Evolutionary conservation across 1,140 invertebrate genomes (phyloP).

Genomic region (Drosophila setifemur): DNA sequence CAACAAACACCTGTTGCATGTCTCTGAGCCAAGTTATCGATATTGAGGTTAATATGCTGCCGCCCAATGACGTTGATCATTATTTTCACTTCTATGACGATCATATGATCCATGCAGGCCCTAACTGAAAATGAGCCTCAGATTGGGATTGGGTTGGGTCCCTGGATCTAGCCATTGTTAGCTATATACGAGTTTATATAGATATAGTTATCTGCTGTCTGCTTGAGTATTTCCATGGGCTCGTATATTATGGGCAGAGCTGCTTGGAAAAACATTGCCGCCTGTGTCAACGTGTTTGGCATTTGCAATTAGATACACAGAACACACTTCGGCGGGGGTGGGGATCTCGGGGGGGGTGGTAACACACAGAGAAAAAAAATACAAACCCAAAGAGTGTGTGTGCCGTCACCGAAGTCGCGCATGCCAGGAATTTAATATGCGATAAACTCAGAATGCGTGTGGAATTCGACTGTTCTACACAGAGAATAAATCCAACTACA

Average conservation of each 20-base stretch:
- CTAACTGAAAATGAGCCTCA: neutral
- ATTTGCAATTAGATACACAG: constrained; percentile 65
- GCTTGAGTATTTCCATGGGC: neutral
- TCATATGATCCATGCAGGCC: neutral
- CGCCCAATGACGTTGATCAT: neutral
- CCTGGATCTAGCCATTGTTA: constrained; percentile 27
- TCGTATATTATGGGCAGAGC: constrained; percentile 63
- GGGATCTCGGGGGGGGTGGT: neutral
- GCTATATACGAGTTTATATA: neutral
- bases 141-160: neutral
- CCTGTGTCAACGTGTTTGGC: constrained; percentile 61
- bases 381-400: constrained; percentile 23
- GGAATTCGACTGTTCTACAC: constrained; percentile 41
- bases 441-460: constrained; percentile 67
- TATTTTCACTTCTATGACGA: neutral
- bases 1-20: constrained; percentile 35
- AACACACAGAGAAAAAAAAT: constrained; percentile 1
- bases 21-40: neutral
- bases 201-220: neutral
- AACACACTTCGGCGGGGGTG: constrained; percentile 7
- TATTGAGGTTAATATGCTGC: constrained; percentile 35
- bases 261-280: constrained; percentile 49
- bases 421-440: constrained; percentile 66
- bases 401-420: constrained; percentile 63
- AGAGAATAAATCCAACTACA: constrained; percentile 16